These are phyloP conservation scores for Cyanocitta stelleri DNA, from an alignment of 2,113 vertebrate species.

Conservation along the genomic window DNA sequence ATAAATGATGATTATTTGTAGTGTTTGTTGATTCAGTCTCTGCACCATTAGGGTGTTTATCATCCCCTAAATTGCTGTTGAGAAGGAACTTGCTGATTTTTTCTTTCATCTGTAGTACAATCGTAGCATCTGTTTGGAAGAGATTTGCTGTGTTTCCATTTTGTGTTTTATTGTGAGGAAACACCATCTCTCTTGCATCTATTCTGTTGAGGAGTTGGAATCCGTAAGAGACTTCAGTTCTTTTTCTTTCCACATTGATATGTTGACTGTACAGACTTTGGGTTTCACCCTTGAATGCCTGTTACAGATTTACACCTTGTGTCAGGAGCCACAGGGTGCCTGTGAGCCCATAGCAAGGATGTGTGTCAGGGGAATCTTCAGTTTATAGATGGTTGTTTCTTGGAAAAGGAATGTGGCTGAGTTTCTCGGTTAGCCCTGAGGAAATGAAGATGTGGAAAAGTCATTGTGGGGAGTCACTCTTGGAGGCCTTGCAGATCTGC, in stretches of 20 bases:
- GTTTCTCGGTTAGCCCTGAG: neutral
- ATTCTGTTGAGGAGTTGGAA: neutral
- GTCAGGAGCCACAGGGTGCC: neutral
- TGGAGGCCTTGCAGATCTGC: neutral
- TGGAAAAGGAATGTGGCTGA: neutral
- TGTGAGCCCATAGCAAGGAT: neutral
- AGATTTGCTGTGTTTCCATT: neutral
- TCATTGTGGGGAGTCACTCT: neutral
- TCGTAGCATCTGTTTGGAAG: neutral
- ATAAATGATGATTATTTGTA: neutral
- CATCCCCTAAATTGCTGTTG: rapidly evolving
- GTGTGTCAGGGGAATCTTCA: neutral
- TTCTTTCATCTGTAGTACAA: neutral
- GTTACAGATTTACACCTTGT: neutral
- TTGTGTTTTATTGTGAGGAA: neutral
- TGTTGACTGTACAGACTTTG: neutral
- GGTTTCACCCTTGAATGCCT: neutral
- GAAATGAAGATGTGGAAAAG: neutral
- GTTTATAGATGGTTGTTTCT: neutral
- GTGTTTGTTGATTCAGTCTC: neutral
- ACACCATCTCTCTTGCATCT: neutral
- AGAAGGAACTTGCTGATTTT: neutral
- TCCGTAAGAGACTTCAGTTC: neutral
- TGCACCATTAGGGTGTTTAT: neutral
- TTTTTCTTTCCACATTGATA: neutral